Evolutionary conservation across 1,140 invertebrate species (phyloP).

Genomic region (Reticulitermes speratus): DNA sequence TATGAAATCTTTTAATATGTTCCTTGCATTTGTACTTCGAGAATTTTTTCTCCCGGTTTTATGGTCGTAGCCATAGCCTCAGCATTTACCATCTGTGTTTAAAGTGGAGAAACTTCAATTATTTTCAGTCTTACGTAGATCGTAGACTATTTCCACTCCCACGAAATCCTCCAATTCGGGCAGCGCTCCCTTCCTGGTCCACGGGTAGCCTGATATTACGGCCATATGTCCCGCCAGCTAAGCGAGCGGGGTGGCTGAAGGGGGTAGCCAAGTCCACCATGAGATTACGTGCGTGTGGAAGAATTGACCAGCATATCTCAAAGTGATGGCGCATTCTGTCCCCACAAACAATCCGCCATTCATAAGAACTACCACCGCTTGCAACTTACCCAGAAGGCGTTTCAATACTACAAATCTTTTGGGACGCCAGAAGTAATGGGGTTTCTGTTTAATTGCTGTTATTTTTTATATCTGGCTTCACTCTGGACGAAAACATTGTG

Average conservation of each 20-base stretch:
- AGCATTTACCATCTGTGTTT: no score
- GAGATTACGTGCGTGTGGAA: neutral
- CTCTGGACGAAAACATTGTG: neutral
- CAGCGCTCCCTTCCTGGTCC: neutral
- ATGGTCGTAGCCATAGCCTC: no score
- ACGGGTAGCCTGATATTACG: neutral
- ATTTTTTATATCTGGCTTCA: neutral
- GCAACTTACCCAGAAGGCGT: no score
- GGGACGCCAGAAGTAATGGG: no score
- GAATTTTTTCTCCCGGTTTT: no score
- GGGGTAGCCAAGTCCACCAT: neutral
- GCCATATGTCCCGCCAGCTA: constrained; percentile 13
- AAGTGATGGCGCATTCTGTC: neutral
- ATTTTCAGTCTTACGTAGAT: neutral
- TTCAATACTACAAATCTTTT: neutral
- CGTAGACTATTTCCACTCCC: neutral
- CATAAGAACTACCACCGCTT: neutral
- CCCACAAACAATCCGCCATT: neutral
- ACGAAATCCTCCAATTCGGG: neutral
- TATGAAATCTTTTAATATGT: no score
- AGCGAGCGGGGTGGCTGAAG: neutral
- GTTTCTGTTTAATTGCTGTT: neutral
- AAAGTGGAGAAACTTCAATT: neutral
- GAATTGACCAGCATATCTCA: constrained; percentile 15
- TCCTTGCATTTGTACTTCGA: no score